These are phyloP conservation scores for Phoenicopterus ruber DNA, from an alignment of 2,113 vertebrate species.

Conservation along the genomic window DNA sequence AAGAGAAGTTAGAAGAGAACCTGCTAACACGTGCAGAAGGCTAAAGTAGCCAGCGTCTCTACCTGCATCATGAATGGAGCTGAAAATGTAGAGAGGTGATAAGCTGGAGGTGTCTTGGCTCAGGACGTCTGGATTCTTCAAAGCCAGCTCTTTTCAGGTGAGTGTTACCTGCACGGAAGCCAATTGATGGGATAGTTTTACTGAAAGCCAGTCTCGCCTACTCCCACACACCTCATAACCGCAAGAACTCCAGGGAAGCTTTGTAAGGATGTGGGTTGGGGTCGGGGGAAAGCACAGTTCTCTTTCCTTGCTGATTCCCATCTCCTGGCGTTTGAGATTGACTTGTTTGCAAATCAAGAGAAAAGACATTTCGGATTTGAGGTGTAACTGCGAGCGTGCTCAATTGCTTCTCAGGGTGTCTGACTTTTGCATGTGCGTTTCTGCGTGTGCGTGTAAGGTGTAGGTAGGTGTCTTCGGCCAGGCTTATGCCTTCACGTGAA, in stretches of 20 bases:
- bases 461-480: background rate
- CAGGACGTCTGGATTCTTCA: background rate
- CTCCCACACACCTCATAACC: background rate
- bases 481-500: background rate
- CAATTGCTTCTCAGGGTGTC: background rate
- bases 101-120: background rate
- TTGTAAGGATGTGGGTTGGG: background rate
- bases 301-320: background rate
- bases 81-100: background rate
- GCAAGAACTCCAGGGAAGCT: background rate
- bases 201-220: background rate
- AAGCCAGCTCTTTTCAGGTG: background rate
- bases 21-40: background rate
- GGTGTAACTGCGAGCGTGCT: rapidly evolving
- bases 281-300: background rate
- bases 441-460: rapidly evolving
- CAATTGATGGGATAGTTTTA: background rate
- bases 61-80: background rate
- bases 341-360: background rate
- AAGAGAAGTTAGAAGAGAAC: background rate
- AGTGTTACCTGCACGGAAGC: background rate
- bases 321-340: background rate
- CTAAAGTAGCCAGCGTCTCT: background rate
- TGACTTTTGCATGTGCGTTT: background rate
- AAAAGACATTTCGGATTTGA: background rate